phyloP scores from a whole-genome alignment of 2,113 vertebrate genomes.

The Vimba vimba region DNA sequence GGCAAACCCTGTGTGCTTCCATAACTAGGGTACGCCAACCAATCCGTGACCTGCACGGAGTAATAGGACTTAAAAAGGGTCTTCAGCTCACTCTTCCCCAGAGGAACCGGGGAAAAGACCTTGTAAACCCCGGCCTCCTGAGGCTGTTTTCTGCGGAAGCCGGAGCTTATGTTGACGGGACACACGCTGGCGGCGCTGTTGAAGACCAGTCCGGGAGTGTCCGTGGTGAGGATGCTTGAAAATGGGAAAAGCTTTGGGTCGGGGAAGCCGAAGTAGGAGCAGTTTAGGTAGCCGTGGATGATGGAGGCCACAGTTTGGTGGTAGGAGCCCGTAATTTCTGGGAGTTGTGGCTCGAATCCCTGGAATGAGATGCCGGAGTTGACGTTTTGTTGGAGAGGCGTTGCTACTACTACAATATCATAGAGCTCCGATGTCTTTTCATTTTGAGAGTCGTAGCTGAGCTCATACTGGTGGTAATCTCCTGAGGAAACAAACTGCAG shows the following conservation, averaged over 20 bases:
- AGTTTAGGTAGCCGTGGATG: conserved; percentile 97
- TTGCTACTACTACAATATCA: conserved; percentile 90
- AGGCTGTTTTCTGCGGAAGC: conserved; percentile 91
- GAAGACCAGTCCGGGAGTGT: conserved; percentile 85
- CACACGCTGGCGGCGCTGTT: conserved; percentile 88
- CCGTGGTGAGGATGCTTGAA: conserved; percentile 87
- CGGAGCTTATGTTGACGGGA: conserved; percentile 87
- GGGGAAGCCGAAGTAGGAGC: conserved; percentile 90
- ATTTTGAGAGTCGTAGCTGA: conserved; percentile 76
- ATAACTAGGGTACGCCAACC: conserved; percentile 87
- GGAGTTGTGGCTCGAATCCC: conserved; percentile 79
- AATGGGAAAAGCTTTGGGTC: conserved; percentile 96
- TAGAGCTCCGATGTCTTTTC: conserved; percentile 80
- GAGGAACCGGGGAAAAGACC: conserved; percentile 84
- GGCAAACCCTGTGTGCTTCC: conserved; percentile 80
- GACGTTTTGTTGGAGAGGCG: conserved; percentile 81
- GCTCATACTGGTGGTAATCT: conserved; percentile 83
- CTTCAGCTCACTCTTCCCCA: conserved; percentile 89
- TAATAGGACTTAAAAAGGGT: conserved; percentile 97
- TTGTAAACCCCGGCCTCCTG: conserved; percentile 94
- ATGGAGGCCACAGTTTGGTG: conserved; percentile 87
- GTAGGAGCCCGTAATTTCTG: conserved; percentile 78
- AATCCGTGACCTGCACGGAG: conserved; percentile 91
- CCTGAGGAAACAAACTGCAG: conserved; percentile 68
- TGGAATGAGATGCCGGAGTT: conserved; percentile 81